Percentiles rank a stretch among this genome's conserved stretches.
These are phyloP conservation scores for Electrona antarctica DNA, from an alignment of 2,113 vertebrate species.

Conservation along the genomic window DNA sequence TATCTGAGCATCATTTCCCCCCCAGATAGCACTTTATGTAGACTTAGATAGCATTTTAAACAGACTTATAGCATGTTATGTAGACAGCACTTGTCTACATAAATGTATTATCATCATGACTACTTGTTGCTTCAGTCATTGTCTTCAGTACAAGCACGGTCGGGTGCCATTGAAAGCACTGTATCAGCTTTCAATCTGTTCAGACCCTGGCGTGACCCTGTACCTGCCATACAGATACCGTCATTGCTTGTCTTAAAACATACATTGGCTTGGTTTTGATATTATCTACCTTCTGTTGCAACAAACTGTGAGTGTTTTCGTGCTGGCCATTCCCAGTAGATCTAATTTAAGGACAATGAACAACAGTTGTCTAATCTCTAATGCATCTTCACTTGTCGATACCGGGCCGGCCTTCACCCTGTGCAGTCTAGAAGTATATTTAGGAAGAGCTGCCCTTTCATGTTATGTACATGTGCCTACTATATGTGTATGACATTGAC, in stretches of 20 bases:
- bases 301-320: conserved; percentile 4
- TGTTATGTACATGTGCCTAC: not conserved
- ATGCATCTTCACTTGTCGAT: conserved; percentile 44
- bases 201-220: not conserved
- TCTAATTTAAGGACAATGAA: conserved; percentile 44
- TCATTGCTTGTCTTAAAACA: conserved; percentile 32
- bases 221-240: conserved; percentile 29
- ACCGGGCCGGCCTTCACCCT: conserved; percentile 33
- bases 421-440: conserved; percentile 31
- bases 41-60: too few relatives aligned
- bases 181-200: conserved; percentile 30
- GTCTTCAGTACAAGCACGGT: not conserved
- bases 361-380: conserved; percentile 43
- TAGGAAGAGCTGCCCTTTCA: conserved; percentile 28
- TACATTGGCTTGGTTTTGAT: conserved; percentile 41
- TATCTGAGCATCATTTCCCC: not conserved
- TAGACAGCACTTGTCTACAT: too few relatives aligned
- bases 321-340: conserved; percentile 38
- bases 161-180: not conserved
- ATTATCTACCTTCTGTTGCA: conserved; percentile 14
- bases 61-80: too few relatives aligned
- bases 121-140: not conserved
- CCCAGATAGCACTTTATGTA: not conserved
- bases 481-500: not conserved
- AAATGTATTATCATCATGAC: not conserved